Base-by-base conservation (phyloP, 2,113 vertebrate genomes). In the Naja naja region DNA sequence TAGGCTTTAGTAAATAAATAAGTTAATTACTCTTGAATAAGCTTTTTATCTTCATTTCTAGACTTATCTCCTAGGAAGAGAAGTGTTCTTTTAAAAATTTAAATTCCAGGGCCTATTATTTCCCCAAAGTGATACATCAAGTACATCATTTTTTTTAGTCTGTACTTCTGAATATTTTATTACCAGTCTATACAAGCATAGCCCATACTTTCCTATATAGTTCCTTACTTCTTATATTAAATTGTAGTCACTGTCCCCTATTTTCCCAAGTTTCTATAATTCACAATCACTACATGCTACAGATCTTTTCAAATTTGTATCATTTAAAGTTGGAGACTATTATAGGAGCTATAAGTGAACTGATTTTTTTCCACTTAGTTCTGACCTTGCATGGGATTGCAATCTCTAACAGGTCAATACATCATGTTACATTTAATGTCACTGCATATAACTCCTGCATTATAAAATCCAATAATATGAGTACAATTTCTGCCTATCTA, bases 141-240 rank as follows among this genome's bases (percentile, higher is more conserved):
- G 49, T 81, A n/a, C 12, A 11, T 45, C 22, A 30, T 16, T 4
- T 5, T 30, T 90, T 16, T 45, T 43, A 74, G 34, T 16, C 18
- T 47, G 10, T 64, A 58, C 45, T 10, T 90, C n/a, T 90, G 64
- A 52, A 74, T 85, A 56, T 93, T 89, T 93, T 91, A 91, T 56
- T 88, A 34, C 39, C 49, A 60, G 9, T 7, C 16, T 52, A 45
- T 56, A 55, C 43, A 55, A 88, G 25, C 39, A 60, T 52, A 85
- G 12, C 47, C 87, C 60, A 39, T 43, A 58, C 10, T n/a, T 81
- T 85, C 34, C 56, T 30, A 18, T 58, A n/a, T 12, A 27, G 12
- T 52, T 47, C 64, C 20, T 92, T 30, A 27, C 34, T 49, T 81
- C 34, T 49, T 14, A 30, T 9, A 89, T 85, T 85, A 85, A 43